These are phyloP conservation scores for Lepidothrix coronata DNA, from an alignment of 2,113 vertebrate species.

Conservation along the genomic window DNA sequence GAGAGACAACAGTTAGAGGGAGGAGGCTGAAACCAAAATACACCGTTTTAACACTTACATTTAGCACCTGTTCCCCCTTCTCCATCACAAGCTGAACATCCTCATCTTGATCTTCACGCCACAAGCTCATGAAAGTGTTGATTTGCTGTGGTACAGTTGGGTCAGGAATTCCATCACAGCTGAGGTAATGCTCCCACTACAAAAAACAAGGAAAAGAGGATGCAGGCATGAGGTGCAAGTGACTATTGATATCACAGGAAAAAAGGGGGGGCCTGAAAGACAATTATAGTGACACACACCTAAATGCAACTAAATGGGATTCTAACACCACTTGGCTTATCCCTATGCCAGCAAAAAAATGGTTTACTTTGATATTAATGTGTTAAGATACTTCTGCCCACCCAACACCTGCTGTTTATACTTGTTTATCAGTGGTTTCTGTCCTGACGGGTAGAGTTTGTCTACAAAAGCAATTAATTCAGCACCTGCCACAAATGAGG, in stretches of 20 bases:
- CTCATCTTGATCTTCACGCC: slow-evolving; percentile 79
- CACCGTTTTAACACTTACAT: slow-evolving; percentile 67
- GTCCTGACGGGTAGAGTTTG: background rate
- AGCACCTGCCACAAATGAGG: background rate
- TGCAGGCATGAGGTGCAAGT: background rate
- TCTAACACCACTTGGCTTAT: background rate
- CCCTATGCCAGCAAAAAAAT: background rate
- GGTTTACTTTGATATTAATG: background rate
- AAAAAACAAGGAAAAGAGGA: background rate
- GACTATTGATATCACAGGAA: background rate
- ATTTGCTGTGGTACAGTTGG: slow-evolving; percentile 81
- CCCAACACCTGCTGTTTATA: background rate
- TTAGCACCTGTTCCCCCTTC: slow-evolving; percentile 77
- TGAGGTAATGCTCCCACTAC: slow-evolving; percentile 88
- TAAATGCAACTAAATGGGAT: background rate
- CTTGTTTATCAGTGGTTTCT: background rate
- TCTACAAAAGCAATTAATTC: background rate
- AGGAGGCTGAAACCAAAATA: background rate
- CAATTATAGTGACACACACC: background rate
- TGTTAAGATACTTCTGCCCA: background rate
- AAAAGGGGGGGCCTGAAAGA: background rate
- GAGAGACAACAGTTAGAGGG: fast-evolving
- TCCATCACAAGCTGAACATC: slow-evolving; percentile 73
- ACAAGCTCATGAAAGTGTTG: slow-evolving; percentile 88
- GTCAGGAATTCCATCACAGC: slow-evolving; percentile 87